A percentile compares a stretch with the other conserved stretches of the same genome.
phyloP scores from a whole-genome alignment of 2,888 invertebrate species.

The Rhamphomyia laevipes region DNA sequence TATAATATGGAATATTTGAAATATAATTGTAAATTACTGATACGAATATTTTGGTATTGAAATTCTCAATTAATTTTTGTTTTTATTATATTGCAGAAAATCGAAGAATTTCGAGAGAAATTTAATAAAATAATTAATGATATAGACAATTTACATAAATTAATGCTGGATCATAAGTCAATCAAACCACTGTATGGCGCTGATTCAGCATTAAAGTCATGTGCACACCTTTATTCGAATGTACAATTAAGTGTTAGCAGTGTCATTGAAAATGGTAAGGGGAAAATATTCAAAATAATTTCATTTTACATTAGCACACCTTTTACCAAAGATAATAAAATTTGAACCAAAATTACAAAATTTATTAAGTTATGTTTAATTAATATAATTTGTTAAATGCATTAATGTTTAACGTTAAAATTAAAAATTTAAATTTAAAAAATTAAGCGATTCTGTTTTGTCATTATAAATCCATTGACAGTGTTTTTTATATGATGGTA shows the following conservation, averaged over 20 bases:
- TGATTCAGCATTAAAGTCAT: slow-evolving; percentile 43
- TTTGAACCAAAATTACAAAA: too few species aligned
- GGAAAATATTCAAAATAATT: neutral
- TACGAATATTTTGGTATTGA: neutral
- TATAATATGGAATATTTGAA: too few species aligned
- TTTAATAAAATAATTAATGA: slow-evolving; percentile 46
- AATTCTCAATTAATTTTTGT: slow-evolving; percentile 4
- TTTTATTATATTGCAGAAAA: slow-evolving; percentile 39
- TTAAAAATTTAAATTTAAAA: too few species aligned
- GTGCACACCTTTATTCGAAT: slow-evolving; percentile 42
- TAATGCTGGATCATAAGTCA: slow-evolving; percentile 43
- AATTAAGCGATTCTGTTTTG: too few species aligned
- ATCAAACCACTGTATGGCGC: slow-evolving; percentile 43
- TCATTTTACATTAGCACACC: neutral
- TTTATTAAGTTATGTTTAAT: too few species aligned
- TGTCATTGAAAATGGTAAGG: slow-evolving; percentile 41
- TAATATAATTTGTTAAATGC: too few species aligned
- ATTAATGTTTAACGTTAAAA: too few species aligned
- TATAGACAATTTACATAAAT: slow-evolving; percentile 48
- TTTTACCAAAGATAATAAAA: too few species aligned
- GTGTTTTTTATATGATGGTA: too few species aligned
- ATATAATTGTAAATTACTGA: neutral
- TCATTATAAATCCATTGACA: too few species aligned
- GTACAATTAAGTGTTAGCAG: slow-evolving; percentile 38
- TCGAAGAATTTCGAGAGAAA: slow-evolving; percentile 54